Evolutionary conservation across 2,113 vertebrate genomes (phyloP), one percentile per base, ranked within the genome.

Genomic region (Macroglossus sobrinus): DNA sequence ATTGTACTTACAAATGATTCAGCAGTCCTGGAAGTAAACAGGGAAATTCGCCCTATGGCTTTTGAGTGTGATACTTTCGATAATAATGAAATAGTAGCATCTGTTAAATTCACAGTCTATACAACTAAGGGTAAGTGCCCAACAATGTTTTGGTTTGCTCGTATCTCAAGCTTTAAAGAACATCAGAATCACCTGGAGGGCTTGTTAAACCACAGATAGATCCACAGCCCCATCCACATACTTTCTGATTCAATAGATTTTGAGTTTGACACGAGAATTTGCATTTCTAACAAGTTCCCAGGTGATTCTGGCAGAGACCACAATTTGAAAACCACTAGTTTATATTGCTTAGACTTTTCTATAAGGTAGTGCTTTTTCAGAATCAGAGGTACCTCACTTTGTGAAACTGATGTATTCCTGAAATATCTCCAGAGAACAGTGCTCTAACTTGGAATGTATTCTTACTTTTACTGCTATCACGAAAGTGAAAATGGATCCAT

Each of bases 81-180:
- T 91, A 97, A 97, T 64, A 93, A 93, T 95, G 98, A 96, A 93
- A 1, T 24, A 81, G 53, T 98, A 96, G 98, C 97, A 35, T 95
- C 97, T 96, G 40, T 98, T 98, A 98, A 97, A 97, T 97, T 98
- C 84, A 97, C 84, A 92, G 68, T 98, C 71, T 96, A 98, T 50
- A 75, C 98, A 88, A 84, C 71, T 96, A 74, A 7, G 92, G 98
- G 97, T 98, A 97, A 98, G 98, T 97, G 95, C 47, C 59, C 1
- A 80, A 89, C 21, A 92, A 63, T 81, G 82, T 59, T 95, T 96
- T 94, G 12, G 16, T 86, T 96, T 97, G n/a, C 53, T 95, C 74
- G 4, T 71, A 38, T 82, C 59, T 91, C 69, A 91, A 24, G 93
- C 19, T 82, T 74, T 72, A 69, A 76, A 92, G 26, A 79, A 7